Base-by-base conservation (phyloP, 2,113 vertebrate species). In the Lepus timidus region DNA sequence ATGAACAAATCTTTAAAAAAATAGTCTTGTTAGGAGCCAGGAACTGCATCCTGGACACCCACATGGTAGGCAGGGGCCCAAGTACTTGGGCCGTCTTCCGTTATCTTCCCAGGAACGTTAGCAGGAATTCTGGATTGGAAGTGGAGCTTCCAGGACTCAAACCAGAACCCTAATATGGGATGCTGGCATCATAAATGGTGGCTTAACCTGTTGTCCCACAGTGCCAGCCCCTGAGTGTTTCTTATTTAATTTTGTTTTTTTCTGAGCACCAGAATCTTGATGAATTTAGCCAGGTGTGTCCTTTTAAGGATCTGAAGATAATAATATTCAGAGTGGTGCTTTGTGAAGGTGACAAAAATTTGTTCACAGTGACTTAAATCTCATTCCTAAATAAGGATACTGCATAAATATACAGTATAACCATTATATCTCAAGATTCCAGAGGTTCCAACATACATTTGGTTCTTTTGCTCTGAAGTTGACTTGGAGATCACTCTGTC, bases 261-360 rank as follows among this genome's bases (percentile, higher is more conserved):
- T 62, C 67, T 88, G 27, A 76, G 51, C 39, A 67, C 39, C 29
- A 64, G 86, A 92, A 58, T 91, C 74, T 95, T 85, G 44, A 52
- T 51, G 78, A 87, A 70, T 23, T 88, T 65, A 71, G 61, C 27
- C 29, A 90, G 58, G 19, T 67, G 13, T n/a, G 10, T 87, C 23
- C 76, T 27, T 75, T 92, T n/a, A 75, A 61, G 55, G n/a, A 25
- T 36, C 13, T 14, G 51, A 55, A 61, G 39, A 17, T 85, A 74
- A 36, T 7, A 7, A 25, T 92, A 55, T 12, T 94, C 6, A 29
- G 71, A 78, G 9, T 20, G 14, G 55, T 76, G 19, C 27, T 83
- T 92, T 71, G 67, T 93, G 81, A 95, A 86, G 22, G 70, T 85
- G 84, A 88, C 22, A 73, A 82, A 91, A 31, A 79, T 65, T 88